phyloP scores from a whole-genome alignment of 1,140 invertebrate species.

The Dinoponera quadriceps region DNA sequence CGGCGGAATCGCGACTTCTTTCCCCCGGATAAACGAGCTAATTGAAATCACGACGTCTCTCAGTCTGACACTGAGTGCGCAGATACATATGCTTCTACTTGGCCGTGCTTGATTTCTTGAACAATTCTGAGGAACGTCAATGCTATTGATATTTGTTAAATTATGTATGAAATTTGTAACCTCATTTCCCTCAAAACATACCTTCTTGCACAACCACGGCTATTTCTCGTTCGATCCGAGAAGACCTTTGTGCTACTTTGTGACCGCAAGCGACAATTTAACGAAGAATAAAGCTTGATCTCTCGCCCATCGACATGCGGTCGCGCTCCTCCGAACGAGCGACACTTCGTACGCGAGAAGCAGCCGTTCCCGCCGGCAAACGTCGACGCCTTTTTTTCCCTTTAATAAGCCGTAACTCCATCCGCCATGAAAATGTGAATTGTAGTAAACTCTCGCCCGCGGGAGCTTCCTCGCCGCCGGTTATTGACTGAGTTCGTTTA shows the following conservation, averaged over 20 bases:
- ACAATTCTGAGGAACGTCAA: too few relatives aligned
- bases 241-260: background rate
- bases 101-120: too few relatives aligned
- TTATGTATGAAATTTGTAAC: too few relatives aligned
- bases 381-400: slow-evolving; percentile 73
- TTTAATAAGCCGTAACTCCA: slow-evolving; percentile 83
- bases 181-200: too few relatives aligned
- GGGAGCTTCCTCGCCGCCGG: slow-evolving; percentile 63
- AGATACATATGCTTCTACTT: too few relatives aligned
- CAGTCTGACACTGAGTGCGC: too few relatives aligned
- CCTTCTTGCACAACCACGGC: too few relatives aligned
- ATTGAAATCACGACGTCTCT: background rate
- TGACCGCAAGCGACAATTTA: background rate
- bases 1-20: too few relatives aligned
- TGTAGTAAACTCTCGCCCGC: slow-evolving; percentile 72
- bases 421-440: slow-evolving; percentile 81
- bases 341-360: slow-evolving; percentile 18
- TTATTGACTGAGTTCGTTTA: slow-evolving; percentile 85
- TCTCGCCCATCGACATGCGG: too few relatives aligned
- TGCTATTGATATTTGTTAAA: too few relatives aligned
- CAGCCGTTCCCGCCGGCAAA: slow-evolving; percentile 32
- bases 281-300: background rate
- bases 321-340: background rate
- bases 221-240: background rate
- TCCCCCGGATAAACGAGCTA: background rate